Evolutionary conservation across 2,113 vertebrate genomes (phyloP).

Genomic region (Percopsis transmontana): DNA sequence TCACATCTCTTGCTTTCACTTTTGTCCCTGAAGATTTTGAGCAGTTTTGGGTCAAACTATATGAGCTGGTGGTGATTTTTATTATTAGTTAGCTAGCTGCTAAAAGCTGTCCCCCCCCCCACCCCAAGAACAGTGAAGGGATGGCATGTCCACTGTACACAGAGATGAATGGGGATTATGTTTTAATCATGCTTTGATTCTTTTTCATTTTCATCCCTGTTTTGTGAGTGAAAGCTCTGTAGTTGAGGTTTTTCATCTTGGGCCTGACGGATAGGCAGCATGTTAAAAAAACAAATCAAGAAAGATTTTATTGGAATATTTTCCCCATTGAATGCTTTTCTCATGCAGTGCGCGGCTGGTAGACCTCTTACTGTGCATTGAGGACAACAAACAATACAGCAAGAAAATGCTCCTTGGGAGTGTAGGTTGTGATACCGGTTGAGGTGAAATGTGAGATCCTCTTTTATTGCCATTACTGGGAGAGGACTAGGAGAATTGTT

Average conservation of each 20-base stretch:
- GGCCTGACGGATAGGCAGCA: conserved; percentile 27
- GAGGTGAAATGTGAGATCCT: no score
- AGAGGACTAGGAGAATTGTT: no score
- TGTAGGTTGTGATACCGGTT: no score
- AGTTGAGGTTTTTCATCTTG: conserved; percentile 53
- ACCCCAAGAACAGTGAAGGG: conserved; percentile 12
- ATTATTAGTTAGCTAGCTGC: no score
- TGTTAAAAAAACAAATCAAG: no score
- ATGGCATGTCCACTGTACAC: conserved; percentile 9
- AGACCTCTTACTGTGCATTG: no score
- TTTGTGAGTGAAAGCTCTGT: conserved; percentile 19
- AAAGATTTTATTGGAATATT: no score
- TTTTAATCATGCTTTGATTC: conserved; percentile 41
- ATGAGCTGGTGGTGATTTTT: conserved; percentile 5
- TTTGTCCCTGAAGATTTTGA: conserved; percentile 4
- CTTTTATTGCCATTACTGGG: no score
- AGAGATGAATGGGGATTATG: conserved; percentile 33
- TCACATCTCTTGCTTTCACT: conserved; percentile 1
- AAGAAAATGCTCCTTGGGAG: no score
- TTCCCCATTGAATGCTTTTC: no score
- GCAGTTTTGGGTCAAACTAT: conserved; percentile 50
- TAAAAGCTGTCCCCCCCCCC: conserved; percentile 13
- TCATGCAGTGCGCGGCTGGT: no score
- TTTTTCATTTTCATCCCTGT: conserved; percentile 38
- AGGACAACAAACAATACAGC: no score